Conservation (phyloP, 2,113 vertebrate species). For the Clupea harengus region DNA sequence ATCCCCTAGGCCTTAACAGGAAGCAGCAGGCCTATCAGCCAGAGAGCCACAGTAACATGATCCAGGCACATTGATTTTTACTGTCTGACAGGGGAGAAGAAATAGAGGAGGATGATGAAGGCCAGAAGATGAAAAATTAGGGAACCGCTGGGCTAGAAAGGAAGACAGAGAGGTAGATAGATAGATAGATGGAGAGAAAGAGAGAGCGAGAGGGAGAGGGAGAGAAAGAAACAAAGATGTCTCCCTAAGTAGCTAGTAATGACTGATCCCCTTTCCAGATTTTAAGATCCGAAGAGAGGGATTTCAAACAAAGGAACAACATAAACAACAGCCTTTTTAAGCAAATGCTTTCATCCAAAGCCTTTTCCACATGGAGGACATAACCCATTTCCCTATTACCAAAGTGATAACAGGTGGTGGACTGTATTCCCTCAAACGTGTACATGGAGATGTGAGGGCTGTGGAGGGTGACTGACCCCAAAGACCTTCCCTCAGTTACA, state of each 20-base stretch:
- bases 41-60: conserved; percentile 66
- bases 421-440: not conserved
- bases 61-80: conserved; percentile 69
- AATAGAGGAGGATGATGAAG: conserved; percentile 14
- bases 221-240: not conserved
- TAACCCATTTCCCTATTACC: not conserved
- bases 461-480: not conserved
- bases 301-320: not conserved
- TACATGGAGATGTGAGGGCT: not conserved
- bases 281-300: not conserved
- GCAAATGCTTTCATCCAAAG: not conserved
- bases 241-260: conserved; percentile 27
- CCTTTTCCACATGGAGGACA: not conserved
- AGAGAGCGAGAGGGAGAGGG: conserved; percentile 26
- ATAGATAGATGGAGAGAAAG: conserved; percentile 29
- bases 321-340: not conserved
- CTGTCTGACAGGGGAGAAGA: conserved; percentile 14
- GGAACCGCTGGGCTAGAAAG: conserved; percentile 25
- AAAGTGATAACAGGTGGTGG: too few species aligned
- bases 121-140: conserved; percentile 20
- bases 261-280: conserved; percentile 37
- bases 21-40: conserved; percentile 52
- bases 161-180: conserved; percentile 33
- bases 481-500: not conserved
- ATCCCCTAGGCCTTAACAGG: conserved; percentile 56